These are phyloP conservation scores for Hydrotaea cyrtoneurina DNA, from an alignment of 2,888 invertebrate species.

Conservation along the genomic window DNA sequence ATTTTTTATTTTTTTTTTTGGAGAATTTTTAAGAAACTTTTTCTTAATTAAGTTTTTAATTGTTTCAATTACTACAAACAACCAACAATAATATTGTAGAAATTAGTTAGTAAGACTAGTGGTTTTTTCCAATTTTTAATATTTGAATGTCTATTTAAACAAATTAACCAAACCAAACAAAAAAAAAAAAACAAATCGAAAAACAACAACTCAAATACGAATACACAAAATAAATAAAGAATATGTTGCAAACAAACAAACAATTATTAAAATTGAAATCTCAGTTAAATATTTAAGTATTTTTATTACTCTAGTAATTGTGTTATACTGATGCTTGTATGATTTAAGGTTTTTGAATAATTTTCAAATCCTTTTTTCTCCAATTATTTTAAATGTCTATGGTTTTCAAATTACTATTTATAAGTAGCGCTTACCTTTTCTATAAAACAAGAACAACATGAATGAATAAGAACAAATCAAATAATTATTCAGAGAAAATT, in stretches of 20 bases:
- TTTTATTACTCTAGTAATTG: neutral
- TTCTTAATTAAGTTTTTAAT: constrained; percentile 13
- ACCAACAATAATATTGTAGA: constrained; percentile 42
- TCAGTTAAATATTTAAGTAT: constrained; percentile 15
- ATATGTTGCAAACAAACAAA: constrained; percentile 14
- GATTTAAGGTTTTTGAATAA: constrained; percentile 8
- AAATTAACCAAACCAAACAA: constrained; percentile 27
- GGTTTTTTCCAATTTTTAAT: constrained; percentile 55
- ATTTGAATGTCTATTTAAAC: constrained; percentile 59
- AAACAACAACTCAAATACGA: neutral
- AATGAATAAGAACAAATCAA: neutral
- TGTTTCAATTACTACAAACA: neutral
- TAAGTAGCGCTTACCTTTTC: constrained; percentile 52
- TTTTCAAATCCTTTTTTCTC: neutral
- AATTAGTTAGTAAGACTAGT: constrained; percentile 53
- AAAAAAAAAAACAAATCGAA: constrained; percentile 13
- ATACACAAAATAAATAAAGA: constrained; percentile 15
- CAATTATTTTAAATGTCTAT: neutral
- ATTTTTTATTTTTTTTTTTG: neutral
- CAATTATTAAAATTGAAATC: constrained; percentile 1
- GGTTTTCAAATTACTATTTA: constrained; percentile 11
- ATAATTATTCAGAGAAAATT: neutral
- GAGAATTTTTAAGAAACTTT: neutral
- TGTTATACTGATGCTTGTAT: constrained; percentile 32
- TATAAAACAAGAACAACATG: neutral